Evolutionary conservation across 2,113 vertebrate species (phyloP).

Genomic region (Machaerirhynchus nigripectus): DNA sequence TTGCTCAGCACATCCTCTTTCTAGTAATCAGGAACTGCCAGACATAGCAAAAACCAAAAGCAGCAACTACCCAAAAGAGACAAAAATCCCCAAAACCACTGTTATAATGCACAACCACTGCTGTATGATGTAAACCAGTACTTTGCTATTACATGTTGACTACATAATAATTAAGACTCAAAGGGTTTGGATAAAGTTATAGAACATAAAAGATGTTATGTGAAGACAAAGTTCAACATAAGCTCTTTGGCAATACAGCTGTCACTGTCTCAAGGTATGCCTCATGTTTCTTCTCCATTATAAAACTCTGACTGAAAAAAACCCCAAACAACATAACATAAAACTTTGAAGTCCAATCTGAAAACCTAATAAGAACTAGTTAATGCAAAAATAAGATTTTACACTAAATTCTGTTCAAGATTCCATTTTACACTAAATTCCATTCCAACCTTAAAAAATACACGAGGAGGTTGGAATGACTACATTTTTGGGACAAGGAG

Average conservation of each 20-base stretch:
- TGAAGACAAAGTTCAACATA: neutral
- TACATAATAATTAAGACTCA: neutral
- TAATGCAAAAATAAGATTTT: neutral
- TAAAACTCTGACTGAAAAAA: neutral
- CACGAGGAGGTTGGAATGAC: neutral
- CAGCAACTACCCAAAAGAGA: neutral
- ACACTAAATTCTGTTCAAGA: neutral
- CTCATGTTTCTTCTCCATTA: neutral
- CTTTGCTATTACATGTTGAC: neutral
- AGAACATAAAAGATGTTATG: neutral
- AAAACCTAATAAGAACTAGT: neutral
- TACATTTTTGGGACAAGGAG: neutral
- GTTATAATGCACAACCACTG: neutral
- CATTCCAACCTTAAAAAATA: neutral
- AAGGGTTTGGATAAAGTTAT: neutral
- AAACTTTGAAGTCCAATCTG: neutral
- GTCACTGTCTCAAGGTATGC: neutral
- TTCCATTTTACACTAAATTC: neutral
- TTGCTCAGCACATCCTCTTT: neutral
- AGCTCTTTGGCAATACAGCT: neutral
- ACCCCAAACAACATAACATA: neutral
- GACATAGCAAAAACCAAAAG: neutral
- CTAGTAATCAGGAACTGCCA: neutral
- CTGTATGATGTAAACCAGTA: neutral
- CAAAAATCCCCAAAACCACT: neutral